Base-by-base conservation (phyloP, 2,113 vertebrate genomes). In the Xenotilapia longispinis region DNA sequence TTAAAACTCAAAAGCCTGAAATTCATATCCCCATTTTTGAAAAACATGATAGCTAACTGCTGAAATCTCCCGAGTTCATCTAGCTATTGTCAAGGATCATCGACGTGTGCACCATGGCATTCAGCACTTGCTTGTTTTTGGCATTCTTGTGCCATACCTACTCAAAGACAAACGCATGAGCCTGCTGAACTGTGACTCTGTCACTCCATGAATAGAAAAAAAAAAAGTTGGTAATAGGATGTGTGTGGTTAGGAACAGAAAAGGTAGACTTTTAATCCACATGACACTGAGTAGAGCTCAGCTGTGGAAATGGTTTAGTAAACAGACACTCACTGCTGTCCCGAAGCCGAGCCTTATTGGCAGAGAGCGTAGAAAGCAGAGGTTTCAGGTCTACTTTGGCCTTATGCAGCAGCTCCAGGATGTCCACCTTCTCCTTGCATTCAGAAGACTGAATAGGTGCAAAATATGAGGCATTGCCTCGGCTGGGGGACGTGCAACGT, bases 341-440 rank as follows among this genome's bases (percentile, higher is more conserved):
- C 91, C 97, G 97, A 90, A 99, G 97, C 75, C 97, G 97, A 93
- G 99, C 98, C 92, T 99, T 99, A 96, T 99, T 99, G 94, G 97
- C 98, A 60, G 98, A 98, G 84, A 99, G 96, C 86, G 97, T 99
- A 90, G 98, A 99, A 83, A 99, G 97, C 89, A 99, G 97, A 83
- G 98, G 98, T 92, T 99, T 99, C 95, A 99, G 97, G 93, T 99
- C 99, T 94, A 99, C 96, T 97, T 99, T 99, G 95, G 98, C 99
- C 95, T 99, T 99, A 93, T 99, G 98, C 88, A 99, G 96, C 94
- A 99, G 97, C 93, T 99, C 98, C 95, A 99, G 95, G 93, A 99
- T 99, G 96, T 99, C 98, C 94, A 99, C 98, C 95, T 99, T 99
- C 91, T 98, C 98, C 95, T 97, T 98, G 91, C 96, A 95, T 90